phyloP scores from a whole-genome alignment of 2,113 vertebrate genomes.

The Austrofundulus limnaeus region DNA sequence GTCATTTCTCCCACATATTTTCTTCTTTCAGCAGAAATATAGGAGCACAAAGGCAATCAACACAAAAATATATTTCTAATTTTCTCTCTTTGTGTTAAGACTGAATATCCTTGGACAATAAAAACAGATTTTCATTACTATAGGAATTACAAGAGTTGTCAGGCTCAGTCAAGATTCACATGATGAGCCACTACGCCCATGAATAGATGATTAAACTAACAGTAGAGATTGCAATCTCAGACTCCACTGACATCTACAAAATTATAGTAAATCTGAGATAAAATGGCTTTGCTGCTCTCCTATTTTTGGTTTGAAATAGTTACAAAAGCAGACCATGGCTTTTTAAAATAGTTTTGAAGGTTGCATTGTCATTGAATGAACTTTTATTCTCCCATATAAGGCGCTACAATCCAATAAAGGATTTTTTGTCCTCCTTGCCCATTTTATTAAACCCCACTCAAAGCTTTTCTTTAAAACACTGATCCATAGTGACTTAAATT shows the following conservation, averaged over 20 bases:
- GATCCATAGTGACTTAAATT: not conserved
- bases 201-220: not conserved
- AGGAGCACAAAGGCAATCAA: constrained; percentile 58
- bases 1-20: constrained; percentile 47
- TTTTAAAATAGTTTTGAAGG: not conserved
- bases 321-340: constrained; percentile 14
- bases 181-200: constrained; percentile 15
- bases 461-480: not conserved
- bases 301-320: constrained; percentile 13
- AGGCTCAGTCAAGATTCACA: constrained; percentile 14
- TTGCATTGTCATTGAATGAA: not conserved
- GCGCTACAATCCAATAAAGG: too few species aligned
- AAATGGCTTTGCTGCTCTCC: constrained; percentile 24
- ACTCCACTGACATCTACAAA: constrained; percentile 3
- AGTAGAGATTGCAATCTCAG: not conserved
- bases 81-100: constrained; percentile 37
- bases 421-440: not conserved
- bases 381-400: too few species aligned
- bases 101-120: constrained; percentile 35
- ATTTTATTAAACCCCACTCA: not conserved
- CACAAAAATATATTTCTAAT: constrained; percentile 56
- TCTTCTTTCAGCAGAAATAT: constrained; percentile 46
- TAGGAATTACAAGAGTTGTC: constrained; percentile 30
- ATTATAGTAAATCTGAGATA: constrained; percentile 4
- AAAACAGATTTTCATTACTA: constrained; percentile 36